These are phyloP conservation scores for Nibea coibor DNA, from an alignment of 2,113 vertebrate genomes.

Conservation along the genomic window DNA sequence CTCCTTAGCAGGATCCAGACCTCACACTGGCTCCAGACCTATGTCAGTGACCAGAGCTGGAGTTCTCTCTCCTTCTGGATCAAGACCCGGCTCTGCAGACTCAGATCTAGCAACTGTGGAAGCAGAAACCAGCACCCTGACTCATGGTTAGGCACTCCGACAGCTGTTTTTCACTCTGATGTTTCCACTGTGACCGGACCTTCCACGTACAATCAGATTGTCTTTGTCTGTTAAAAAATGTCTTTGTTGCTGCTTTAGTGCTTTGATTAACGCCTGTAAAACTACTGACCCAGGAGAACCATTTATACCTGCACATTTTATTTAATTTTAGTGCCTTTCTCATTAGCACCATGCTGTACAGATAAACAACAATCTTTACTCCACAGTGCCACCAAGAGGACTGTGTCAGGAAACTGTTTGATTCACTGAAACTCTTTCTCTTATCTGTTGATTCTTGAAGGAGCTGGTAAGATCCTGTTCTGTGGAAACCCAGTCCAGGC, in stretches of 20 bases:
- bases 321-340: not conserved
- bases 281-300: not conserved
- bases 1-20: slow-evolving; percentile 56
- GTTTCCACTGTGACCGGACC: not conserved
- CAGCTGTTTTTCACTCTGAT: slow-evolving; percentile 8
- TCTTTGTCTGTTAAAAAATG: not conserved
- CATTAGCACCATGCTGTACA: not conserved
- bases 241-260: not conserved
- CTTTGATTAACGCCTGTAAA: not conserved
- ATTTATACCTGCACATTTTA: not conserved
- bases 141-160: slow-evolving; percentile 84
- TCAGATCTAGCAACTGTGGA: slow-evolving; percentile 71
- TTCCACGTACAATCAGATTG: not conserved
- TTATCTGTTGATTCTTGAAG: slow-evolving; percentile 78
- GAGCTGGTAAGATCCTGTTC: slow-evolving; percentile 85
- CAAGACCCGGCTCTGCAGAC: slow-evolving; percentile 73
- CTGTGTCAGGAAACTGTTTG: not conserved
- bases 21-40: slow-evolving; percentile 51
- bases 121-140: slow-evolving; percentile 87
- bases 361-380: slow-evolving; percentile 4
- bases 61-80: slow-evolving; percentile 37
- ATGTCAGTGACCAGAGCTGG: slow-evolving; percentile 28
- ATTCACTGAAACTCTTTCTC: slow-evolving; percentile 10
- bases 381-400: slow-evolving; percentile 62
- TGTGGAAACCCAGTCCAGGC: slow-evolving; percentile 93